Percentiles rank a stretch among this genome's conserved stretches.
phyloP scores from a whole-genome alignment of 1,140 invertebrate genomes.

The Doryteuthis pealeii region DNA sequence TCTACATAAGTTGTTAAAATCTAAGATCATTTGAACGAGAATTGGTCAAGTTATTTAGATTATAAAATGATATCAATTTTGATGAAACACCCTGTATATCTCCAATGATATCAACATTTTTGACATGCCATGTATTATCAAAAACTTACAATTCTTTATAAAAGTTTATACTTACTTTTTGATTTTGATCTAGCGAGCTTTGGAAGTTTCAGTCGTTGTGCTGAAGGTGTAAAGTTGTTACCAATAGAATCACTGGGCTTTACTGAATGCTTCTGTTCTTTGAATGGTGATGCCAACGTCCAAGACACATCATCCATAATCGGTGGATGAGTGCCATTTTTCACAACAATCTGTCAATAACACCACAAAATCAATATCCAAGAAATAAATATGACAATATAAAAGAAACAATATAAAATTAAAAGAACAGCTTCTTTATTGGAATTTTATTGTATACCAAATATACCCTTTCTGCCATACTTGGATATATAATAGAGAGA shows the following conservation, averaged over 20 bases:
- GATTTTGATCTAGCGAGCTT: constrained; percentile 52
- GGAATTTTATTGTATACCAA: background rate
- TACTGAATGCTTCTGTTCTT: constrained; percentile 58
- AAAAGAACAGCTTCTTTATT: background rate
- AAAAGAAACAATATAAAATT: too few species aligned
- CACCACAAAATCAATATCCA: constrained; percentile 13
- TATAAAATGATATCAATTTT: too few species aligned
- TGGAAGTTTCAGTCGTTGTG: constrained; percentile 62
- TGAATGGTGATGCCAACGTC: constrained; percentile 60
- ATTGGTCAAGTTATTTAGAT: too few species aligned
- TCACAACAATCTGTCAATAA: constrained; percentile 51
- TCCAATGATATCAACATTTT: too few species aligned
- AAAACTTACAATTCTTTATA: too few species aligned
- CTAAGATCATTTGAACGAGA: too few species aligned
- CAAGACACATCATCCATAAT: constrained; percentile 60
- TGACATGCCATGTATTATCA: too few species aligned
- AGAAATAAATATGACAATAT: background rate
- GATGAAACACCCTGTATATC: too few species aligned
- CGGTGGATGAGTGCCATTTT: constrained; percentile 59
- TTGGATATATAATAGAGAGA: too few species aligned
- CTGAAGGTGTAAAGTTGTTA: constrained; percentile 65
- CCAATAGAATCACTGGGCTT: constrained; percentile 71
- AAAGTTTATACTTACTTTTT: constrained; percentile 29
- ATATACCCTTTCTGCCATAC: too few species aligned
- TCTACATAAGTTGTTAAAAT: too few species aligned